phyloP scores from a whole-genome alignment of 2,113 vertebrate species.

The Petromus typicus region DNA sequence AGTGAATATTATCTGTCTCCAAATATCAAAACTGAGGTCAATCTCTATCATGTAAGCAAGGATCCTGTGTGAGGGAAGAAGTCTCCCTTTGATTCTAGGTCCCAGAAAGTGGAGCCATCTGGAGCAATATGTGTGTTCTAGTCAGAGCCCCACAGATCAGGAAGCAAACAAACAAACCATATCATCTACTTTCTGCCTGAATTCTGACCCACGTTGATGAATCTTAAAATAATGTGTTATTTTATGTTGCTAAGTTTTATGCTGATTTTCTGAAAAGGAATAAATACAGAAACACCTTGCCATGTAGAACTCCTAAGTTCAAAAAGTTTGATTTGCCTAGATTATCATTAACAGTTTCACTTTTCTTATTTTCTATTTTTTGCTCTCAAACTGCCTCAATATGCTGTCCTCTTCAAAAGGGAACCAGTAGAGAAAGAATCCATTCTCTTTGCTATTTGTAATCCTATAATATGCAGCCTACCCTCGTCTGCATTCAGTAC shows the following conservation, averaged over 20 bases:
- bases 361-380: not conserved
- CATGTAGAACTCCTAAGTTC: not conserved
- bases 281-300: not conserved
- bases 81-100: not conserved
- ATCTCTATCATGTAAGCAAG: not conserved
- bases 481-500: no score
- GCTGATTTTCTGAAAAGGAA: not conserved
- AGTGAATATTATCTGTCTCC: not conserved
- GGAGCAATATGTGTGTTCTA: not conserved
- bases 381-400: not conserved
- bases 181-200: not conserved
- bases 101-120: not conserved
- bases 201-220: not conserved
- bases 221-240: not conserved
- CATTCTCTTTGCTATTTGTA: not conserved
- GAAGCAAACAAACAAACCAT: not conserved
- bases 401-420: not conserved
- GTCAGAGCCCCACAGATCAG: not conserved
- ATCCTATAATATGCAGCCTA: not conserved
- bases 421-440: not conserved
- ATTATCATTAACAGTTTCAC: not conserved
- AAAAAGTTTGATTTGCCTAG: not conserved
- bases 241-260: not conserved
- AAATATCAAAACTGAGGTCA: not conserved
- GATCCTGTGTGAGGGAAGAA: not conserved